These are phyloP conservation scores for Hydrolagus affinis DNA, from an alignment of 2,113 vertebrate genomes.

Conservation along the genomic window DNA sequence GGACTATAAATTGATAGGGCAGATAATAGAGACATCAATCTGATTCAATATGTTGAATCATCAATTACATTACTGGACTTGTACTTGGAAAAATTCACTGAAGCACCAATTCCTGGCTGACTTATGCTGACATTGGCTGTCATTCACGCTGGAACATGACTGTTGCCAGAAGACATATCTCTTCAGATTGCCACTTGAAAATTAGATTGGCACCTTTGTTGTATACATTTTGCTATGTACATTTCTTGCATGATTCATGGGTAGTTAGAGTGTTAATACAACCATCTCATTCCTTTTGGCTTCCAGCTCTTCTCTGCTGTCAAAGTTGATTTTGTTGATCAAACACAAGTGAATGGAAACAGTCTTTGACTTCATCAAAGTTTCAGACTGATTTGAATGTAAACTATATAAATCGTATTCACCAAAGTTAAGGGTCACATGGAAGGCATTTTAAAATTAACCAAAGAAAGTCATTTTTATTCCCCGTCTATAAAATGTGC, in stretches of 20 bases:
- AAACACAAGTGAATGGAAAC: not conserved
- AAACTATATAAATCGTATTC: not conserved
- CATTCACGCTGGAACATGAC: not conserved
- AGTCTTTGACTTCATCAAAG: not conserved
- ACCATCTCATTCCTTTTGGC: not conserved
- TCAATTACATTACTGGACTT: no score
- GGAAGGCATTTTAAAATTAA: not conserved
- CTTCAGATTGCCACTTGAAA: not conserved
- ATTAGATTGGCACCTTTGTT: not conserved
- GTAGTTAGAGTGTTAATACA: not conserved
- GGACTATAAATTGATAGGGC: no score
- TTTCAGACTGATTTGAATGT: not conserved
- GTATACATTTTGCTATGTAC: not conserved
- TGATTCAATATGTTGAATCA: no score
- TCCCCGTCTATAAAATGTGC: not conserved
- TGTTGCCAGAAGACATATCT: not conserved
- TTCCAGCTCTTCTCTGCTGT: not conserved
- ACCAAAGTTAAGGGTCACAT: not conserved
- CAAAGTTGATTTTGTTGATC: not conserved
- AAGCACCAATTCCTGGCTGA: no score
- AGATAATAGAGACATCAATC: no score
- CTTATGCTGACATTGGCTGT: not conserved
- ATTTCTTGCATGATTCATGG: not conserved
- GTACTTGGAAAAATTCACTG: no score
- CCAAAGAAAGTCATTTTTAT: not conserved